Base-by-base conservation (phyloP, 2,888 invertebrate genomes). In the Stegophylla sp. region DNA sequence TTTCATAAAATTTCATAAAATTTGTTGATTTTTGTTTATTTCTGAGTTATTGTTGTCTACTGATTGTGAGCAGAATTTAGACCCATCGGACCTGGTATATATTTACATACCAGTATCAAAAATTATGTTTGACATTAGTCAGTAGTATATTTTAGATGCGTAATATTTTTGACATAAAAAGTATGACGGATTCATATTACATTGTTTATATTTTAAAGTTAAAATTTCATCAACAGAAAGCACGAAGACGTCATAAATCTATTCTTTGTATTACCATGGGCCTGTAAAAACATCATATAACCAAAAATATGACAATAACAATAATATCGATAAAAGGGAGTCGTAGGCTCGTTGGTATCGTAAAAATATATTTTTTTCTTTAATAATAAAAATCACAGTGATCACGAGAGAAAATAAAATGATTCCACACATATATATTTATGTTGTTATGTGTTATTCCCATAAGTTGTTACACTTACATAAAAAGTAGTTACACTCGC, bases 281-380 rank as follows among this genome's bases (percentile, higher is more conserved):
- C 15, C 26, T 13, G 28, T 1, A 34, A 34, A 43, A 26, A 28
- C 17, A 43, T n/a, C 12, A 26, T 48, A 28, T 51, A 69, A 51
- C 12, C 69, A n/a, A 51, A 69, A 69, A 69, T 69, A 69, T 34
- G 20, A 48, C 23, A 67, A 67, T 48, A 67, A 48, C 67, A 67
- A 61, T 28, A 63, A 34, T 63, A 63, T 63, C 23, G 69, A 51
- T n/a, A 51, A 51, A 51, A n/a, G 20, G 10, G 13, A 69, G 20
- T 12, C 28, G 43, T 15, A 41, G 20, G 53, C 53, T 12, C 1
- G 17, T 5, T 51, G 1, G 20, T 0, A 20, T 71, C 34, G 51
- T 71, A 71, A 71, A 71, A 71, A 71, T 71, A 71, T 71, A 53
- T 69, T 67, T 20, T 48, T 51, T n/a, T n/a, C n/a, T n/a, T n/a